phyloP scores from a whole-genome alignment of 2,113 vertebrate species.

The Podarcis raffonei region DNA sequence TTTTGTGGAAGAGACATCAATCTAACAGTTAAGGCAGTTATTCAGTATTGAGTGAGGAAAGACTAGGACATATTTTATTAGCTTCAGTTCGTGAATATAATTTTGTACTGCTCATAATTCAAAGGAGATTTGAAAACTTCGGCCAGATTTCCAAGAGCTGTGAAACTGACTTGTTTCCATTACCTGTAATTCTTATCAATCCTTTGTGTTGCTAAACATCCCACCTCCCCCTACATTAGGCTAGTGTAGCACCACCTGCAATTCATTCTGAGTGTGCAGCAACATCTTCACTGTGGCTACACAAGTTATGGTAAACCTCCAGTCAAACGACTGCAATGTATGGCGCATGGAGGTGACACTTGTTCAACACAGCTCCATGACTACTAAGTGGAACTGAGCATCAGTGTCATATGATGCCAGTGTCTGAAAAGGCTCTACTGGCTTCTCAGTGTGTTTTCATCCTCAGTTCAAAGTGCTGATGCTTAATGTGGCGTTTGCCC shows the following conservation, averaged over 20 bases:
- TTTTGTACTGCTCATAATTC: slow-evolving; percentile 16
- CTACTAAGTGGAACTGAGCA: not conserved
- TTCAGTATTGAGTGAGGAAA: slow-evolving; percentile 18
- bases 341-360: not conserved
- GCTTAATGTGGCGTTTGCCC: too few species aligned
- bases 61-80: slow-evolving; percentile 25
- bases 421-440: not conserved
- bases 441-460: not conserved
- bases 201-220: not conserved
- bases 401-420: not conserved
- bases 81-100: not conserved
- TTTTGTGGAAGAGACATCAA: slow-evolving; percentile 7
- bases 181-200: not conserved
- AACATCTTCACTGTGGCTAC: not conserved
- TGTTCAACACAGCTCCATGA: not conserved
- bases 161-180: not conserved
- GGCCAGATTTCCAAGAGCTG: not conserved
- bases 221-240: not conserved
- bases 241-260: not conserved
- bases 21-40: slow-evolving; percentile 16
- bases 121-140: slow-evolving; percentile 32
- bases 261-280: not conserved
- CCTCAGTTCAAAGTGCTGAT: not conserved
- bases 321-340: not conserved
- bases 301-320: not conserved